Percentiles rank a stretch among this genome's conserved stretches.
phyloP scores from a whole-genome alignment of 2,113 vertebrate genomes.

The Dasyornis broadbenti region DNA sequence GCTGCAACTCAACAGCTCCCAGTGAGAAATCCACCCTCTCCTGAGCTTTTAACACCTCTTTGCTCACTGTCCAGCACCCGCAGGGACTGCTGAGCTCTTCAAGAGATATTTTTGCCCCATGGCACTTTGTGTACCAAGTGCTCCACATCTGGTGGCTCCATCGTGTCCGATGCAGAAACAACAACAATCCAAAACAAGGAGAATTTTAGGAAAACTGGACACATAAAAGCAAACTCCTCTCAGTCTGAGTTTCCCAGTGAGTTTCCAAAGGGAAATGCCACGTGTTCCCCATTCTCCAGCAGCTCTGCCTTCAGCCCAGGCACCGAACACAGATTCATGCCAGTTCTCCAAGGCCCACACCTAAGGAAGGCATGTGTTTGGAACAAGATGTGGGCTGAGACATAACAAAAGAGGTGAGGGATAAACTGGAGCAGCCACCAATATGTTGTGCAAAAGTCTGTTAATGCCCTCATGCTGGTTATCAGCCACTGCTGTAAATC shows the following conservation, averaged over 20 bases:
- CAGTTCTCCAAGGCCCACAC: neutral
- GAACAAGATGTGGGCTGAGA: neutral
- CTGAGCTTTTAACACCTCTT: neutral
- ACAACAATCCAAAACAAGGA: neutral
- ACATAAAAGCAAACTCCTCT: neutral
- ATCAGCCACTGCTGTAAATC: neutral
- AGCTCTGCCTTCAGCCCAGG: neutral
- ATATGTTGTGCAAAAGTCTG: neutral
- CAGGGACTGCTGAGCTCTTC: neutral
- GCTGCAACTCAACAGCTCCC: neutral
- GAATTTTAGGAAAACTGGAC: neutral
- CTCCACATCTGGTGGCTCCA: neutral
- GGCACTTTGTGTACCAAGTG: neutral
- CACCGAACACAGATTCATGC: fast-evolving
- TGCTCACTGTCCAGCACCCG: neutral
- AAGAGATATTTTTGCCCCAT: neutral
- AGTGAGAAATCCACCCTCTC: neutral
- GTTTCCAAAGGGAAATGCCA: neutral
- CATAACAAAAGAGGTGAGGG: neutral
- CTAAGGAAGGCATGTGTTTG: neutral
- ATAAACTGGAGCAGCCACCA: neutral
- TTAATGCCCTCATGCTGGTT: neutral
- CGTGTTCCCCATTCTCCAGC: neutral
- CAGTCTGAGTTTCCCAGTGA: neutral
- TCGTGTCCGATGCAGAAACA: fast-evolving